These are phyloP conservation scores for Spialia ferax DNA, from an alignment of 2,888 invertebrate genomes.

Conservation along the genomic window DNA sequence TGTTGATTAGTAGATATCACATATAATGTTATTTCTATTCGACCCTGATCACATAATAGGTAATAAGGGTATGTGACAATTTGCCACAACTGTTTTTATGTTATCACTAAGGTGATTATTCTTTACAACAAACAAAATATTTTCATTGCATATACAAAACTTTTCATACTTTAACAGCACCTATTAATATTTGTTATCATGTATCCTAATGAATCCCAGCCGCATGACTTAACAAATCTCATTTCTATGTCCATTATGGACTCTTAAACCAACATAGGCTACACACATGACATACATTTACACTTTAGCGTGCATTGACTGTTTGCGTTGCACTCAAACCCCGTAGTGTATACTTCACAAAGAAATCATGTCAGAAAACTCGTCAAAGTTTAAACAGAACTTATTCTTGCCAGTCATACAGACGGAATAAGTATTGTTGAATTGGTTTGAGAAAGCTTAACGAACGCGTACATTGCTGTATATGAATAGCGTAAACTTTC, in stretches of 20 bases:
- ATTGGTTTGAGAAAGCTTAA: neutral
- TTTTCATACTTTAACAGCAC: neutral
- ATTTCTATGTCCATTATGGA: neutral
- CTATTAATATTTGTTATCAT: neutral
- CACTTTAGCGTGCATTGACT: neutral
- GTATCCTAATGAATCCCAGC: neutral
- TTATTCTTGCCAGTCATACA: conserved; percentile 17
- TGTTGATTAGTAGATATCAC: too few relatives aligned
- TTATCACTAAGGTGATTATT: too few relatives aligned
- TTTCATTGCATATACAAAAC: neutral
- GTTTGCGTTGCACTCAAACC: neutral
- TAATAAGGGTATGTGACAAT: too few relatives aligned
- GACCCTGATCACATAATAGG: too few relatives aligned
- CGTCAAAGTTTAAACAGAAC: conserved; percentile 13
- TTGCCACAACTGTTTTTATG: too few relatives aligned
- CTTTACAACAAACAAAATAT: too few relatives aligned
- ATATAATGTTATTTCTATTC: too few relatives aligned
- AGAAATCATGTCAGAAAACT: conserved; percentile 9
- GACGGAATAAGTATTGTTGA: neutral
- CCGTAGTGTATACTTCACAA: neutral
- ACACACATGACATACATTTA: neutral
- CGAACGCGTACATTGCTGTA: neutral
- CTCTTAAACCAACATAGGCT: neutral
- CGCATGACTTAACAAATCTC: conserved; percentile 2
- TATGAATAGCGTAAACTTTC: neutral